Conservation (phyloP, 2,797 vertebrate genomes). For the Sebastes glaucus region DNA sequence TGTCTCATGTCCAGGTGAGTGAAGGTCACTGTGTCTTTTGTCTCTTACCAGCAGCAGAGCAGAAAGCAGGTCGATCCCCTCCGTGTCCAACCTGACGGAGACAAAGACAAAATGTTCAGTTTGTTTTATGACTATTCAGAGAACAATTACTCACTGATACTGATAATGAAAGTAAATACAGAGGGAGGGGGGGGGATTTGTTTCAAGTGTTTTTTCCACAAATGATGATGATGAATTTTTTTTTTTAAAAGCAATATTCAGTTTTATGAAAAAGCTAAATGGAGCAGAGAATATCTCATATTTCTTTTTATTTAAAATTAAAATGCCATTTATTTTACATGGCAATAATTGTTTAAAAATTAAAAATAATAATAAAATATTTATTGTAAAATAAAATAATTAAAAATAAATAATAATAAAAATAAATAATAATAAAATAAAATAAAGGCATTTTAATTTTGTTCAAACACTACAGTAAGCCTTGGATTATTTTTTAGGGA, state of each 20-base stretch:
- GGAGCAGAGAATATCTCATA: neutral
- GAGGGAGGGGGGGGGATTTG: no score
- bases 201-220: neutral
- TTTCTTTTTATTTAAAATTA: no score
- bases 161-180: neutral
- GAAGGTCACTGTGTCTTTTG: neutral
- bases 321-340: no score
- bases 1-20: neutral
- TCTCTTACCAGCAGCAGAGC: slow-evolving; percentile 87
- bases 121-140: neutral
- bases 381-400: no score
- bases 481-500: no score
- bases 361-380: no score
- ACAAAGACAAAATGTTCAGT: neutral
- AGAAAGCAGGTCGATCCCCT: slow-evolving; percentile 90
- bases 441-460: no score
- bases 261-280: neutral
- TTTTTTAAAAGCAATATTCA: neutral
- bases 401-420: no score
- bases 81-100: slow-evolving; percentile 88
- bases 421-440: no score
- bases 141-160: neutral
- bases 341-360: no score
- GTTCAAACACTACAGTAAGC: no score
- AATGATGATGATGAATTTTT: neutral